Base-by-base conservation (phyloP, 2,797 vertebrate species). In the Argentina silus region DNA sequence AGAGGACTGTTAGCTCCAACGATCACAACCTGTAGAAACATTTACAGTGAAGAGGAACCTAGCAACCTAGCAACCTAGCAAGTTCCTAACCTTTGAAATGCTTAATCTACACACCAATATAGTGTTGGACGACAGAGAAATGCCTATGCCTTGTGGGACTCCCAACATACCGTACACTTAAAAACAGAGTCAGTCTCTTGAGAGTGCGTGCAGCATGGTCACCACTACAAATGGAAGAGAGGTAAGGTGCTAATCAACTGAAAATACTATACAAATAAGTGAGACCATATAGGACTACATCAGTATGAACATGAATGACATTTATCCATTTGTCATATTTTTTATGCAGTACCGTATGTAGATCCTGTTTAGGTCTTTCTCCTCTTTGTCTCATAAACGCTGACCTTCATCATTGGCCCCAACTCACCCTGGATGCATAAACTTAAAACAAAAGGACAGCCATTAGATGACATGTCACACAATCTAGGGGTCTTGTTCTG, bases 381-480 rank as follows among this genome's bases (percentile, higher is more conserved):
- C 78, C 72, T 81, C 88, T 77, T 82, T 87, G 67, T 83, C 71
- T 89, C 67, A 48, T 78, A 75, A 66, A 76, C 67, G 63, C 53
- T 84, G 87, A 86, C 88, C 88, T 88, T 83, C 86, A 87, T 87
- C 84, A 88, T 61, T 88, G 87, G 85, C 88, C 77, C 79, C 56
- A 76, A 80, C 84, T 87, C 81, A 89, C 89, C 83, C 83, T 66
- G 72, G 81, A 89, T 81, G 78, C 83, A 84, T 87, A 82, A 85
- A 85, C 80, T 75, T 91, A 91, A 93, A 90, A 85, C 85, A 88
- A 90, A 90, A 92, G 81, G 91, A 94, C 90, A 93, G 78, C 86
- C 85, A 86, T 91, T 90, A 89, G 89, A 90, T 92, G 89, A 91
- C 89, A 92, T 92, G 90, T 92, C 91, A 92, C 88, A 91, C 89